Evolutionary conservation across 2,888 invertebrate species (phyloP), one percentile per base, ranked within the genome.

Genomic region (Drosophila histrio): DNA sequence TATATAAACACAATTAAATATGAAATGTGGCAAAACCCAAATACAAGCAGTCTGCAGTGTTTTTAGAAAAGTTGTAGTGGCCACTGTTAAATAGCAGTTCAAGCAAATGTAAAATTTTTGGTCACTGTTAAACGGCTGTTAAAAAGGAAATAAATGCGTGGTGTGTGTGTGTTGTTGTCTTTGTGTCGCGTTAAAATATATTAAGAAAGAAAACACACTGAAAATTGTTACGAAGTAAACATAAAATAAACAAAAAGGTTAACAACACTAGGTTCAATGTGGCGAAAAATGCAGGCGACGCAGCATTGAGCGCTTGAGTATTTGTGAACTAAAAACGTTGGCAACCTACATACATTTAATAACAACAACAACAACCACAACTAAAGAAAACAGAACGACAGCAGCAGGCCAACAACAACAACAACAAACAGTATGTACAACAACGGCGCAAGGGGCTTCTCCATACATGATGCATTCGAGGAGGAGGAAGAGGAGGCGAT

Each of bases 401-500:
- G 15, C 47, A 61, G 36, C 41, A 62, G 32, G 13, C 13, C 32
- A 63, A 46, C 62, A 61, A 60, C 50, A 65, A 54, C 49, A 74
- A 66, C 59, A 60, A 53, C 43, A 64, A 73, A 61, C 59, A 74
- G 41, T 44, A 86, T 86, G 85, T 87, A 86, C 77, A 89, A 85
- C 76, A 87, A 87, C 77, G 84, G 88, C 41, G 64, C 83, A 34
- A 52, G 88, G 73, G 84, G 95, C 77, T 96, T 96, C 92, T 96
- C 96, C 50, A 96, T 96, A 84, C 96, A 96, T 91, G 96, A 96
- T 91, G 96, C 96, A 11, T 96, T 96, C 89, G 96, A 96, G 89
- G 96, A 96, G 90, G 96, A 96, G 90, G 96, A 96, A 44, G 96
- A 96, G 88, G 96, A 96, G 90, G 95, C 95, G 57, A 94, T 96